Evolutionary conservation across 1,140 invertebrate species (phyloP), one percentile per base, ranked within the genome.

Genomic region (Conus betulinus): DNA sequence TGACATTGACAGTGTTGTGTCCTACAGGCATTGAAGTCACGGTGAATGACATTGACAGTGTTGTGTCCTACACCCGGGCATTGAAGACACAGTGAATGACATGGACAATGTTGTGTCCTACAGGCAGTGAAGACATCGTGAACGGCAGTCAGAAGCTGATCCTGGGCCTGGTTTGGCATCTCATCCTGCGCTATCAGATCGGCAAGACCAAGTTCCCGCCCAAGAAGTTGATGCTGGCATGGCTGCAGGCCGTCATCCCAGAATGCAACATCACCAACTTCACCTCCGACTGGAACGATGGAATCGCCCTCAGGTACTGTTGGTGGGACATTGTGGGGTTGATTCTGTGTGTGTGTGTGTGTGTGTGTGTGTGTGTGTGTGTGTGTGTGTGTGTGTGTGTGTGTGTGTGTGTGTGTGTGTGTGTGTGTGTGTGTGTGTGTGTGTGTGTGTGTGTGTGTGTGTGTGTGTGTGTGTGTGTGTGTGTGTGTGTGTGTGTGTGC

Each of bases 71-170:
- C 71, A 74, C 71, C n/a, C n/a, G n/a, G 39, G 39, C 39, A 67
- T 1, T 23, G 60, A 67, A 23, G 11, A 67, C 60, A 67, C 60
- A 23, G 60, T 67, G 20, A 67, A 39, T 39, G 39, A 39, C 39
- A 39, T 39, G 0, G 39, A 39, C 39, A 0, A 3, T 39, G 0
- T 39, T 39, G 39, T 39, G 39, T 39, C 81, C 97, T 97, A 79
- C 95, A 99, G 98, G 98, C 90, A 99, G 99, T 95, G 98, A 98
- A 91, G 99, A 99, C 95, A 99, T 99, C 91, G 98, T 99, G 20
- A 99, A 99, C 96, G 99, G 99, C 86, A 99, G 99, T 95, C 95
- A 99, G 85, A 99, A 99, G 95, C 95, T 99, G 85, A 99, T 99
- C 91, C 96, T 99, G 82, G 99, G 98, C 23, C 96, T 99, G 85